These are phyloP conservation scores for Xanthostigma xanthostigma DNA, from an alignment of 2,888 invertebrate species.

Conservation along the genomic window DNA sequence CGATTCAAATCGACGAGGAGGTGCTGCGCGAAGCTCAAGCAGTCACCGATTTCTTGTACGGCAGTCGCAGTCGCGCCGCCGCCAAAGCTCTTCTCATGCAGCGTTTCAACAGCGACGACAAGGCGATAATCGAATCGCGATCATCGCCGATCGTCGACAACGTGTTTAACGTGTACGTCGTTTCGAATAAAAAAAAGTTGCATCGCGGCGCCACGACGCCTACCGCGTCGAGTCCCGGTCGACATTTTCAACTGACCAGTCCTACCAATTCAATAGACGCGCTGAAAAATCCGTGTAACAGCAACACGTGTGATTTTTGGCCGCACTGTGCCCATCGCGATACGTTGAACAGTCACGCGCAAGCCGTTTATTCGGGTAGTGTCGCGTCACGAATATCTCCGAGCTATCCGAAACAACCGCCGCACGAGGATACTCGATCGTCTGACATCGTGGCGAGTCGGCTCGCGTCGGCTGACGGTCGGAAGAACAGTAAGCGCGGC, in stretches of 20 bases:
- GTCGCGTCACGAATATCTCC: conserved; percentile 31
- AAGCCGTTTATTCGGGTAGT: conserved; percentile 19
- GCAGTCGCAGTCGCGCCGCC: conserved; percentile 34
- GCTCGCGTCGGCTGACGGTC: background rate
- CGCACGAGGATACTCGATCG: conserved; percentile 18
- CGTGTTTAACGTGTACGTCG: conserved; percentile 25
- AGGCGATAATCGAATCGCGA: conserved; percentile 15
- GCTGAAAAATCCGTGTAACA: conserved; percentile 30
- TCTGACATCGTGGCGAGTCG: background rate
- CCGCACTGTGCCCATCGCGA: conserved; percentile 39
- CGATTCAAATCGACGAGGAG: conserved; percentile 27
- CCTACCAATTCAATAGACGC: conserved; percentile 7
- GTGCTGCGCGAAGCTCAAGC: conserved; percentile 37
- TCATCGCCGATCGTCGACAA: conserved; percentile 19
- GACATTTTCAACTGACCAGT: conserved; percentile 15
- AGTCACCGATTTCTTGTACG: conserved; percentile 39
- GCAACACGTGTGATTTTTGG: conserved; percentile 46
- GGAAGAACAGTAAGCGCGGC: no score
- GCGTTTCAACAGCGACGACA: conserved; percentile 21
- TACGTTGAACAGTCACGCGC: conserved; percentile 19
- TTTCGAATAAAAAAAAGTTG: conserved; percentile 21
- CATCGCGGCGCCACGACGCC: conserved; percentile 35
- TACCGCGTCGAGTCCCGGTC: conserved; percentile 17
- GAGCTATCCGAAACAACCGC: conserved; percentile 35
- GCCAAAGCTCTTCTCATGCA: conserved; percentile 32